Percentiles rank a stretch among this genome's conserved stretches.
phyloP scores from a whole-genome alignment of 2,113 vertebrate genomes.

The Hucho hucho region DNA sequence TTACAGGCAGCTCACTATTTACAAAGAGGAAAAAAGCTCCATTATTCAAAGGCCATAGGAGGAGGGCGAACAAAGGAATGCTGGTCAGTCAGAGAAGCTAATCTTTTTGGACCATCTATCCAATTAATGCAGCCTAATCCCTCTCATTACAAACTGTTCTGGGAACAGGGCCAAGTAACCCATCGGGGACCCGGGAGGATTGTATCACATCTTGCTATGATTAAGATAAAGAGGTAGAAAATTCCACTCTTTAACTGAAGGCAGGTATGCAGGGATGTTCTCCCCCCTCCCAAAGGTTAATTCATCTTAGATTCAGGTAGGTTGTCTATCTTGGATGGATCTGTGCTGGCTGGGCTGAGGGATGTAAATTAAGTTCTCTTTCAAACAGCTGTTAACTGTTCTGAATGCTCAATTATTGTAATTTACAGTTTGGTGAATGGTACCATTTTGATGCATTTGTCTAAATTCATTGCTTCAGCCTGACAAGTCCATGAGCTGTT shows the following conservation, averaged over 20 bases:
- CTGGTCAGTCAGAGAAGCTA: constrained; percentile 33
- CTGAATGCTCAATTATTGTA: neutral
- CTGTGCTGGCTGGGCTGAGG: neutral
- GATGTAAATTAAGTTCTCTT: neutral
- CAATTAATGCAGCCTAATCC: constrained; percentile 64
- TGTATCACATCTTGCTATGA: constrained; percentile 19
- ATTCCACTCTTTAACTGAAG: neutral
- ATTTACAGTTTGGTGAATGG: neutral
- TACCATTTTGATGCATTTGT: neutral
- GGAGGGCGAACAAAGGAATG: constrained; percentile 5
- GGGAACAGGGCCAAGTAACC: constrained; percentile 33
- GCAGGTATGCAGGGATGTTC: neutral
- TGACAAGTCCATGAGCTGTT: neutral
- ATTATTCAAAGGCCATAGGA: constrained; percentile 23
- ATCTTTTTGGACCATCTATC: constrained; percentile 63
- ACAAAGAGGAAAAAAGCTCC: constrained; percentile 23
- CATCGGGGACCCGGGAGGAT: constrained; percentile 4
- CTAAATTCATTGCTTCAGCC: neutral
- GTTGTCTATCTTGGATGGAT: neutral
- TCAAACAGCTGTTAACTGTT: neutral
- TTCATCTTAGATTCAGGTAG: neutral
- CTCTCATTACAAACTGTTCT: constrained; percentile 58
- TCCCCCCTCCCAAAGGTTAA: neutral
- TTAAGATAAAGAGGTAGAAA: constrained; percentile 14
- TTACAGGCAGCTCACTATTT: constrained; percentile 30